Base-by-base conservation (phyloP, 2,797 vertebrate species). In the Limnodromus scolopaceus region DNA sequence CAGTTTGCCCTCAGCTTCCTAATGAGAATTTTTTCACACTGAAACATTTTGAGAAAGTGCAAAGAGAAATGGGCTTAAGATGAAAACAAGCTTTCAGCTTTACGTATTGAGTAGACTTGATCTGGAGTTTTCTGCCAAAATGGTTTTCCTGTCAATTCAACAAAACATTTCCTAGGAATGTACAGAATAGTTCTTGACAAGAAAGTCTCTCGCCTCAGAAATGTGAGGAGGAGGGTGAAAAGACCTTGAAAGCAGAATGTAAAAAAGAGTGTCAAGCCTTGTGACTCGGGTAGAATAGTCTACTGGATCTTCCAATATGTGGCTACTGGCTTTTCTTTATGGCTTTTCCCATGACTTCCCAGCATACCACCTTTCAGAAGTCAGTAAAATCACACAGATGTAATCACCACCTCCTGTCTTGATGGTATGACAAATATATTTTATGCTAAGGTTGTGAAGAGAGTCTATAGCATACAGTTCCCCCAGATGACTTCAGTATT, bases 121-220 rank as follows among this genome's bases (percentile, higher is more conserved):
- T 71, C 68, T 54, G 38, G 57, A 84, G 55, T 38, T 61, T 68
- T 81, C 87, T 78, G 72, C 57, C 53, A 61, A 81, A 93, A 64
- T 61, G 57, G 12, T 49, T 93, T 95, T 86, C 53, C 85, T 92
- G 82, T 68, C 64, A 84, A 30, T 86, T 86, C 90, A 72, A 74
- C 34, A 71, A 57, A 84, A 58, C 54, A 18, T 92, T 75, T 81
- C 34, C 49, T 54, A 83, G 45, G 48, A 71, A 28, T 4, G 9
- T 61, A 49, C 43, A 69, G 65, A 72, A 64, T 2, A 43, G 57
- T n/a, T 88, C 86, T 48, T 71, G 80, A 76, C 74, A 87, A 39
- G 65, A n/a, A 77, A 57, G 54, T 76, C 36, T 89, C 65, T 89
- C 83, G 43, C 80, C 58, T 96, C 61, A 54, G 63, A 69, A 81